Evolutionary conservation across 2,113 vertebrate species (phyloP).

Genomic region (Sclerurus mexicanus): DNA sequence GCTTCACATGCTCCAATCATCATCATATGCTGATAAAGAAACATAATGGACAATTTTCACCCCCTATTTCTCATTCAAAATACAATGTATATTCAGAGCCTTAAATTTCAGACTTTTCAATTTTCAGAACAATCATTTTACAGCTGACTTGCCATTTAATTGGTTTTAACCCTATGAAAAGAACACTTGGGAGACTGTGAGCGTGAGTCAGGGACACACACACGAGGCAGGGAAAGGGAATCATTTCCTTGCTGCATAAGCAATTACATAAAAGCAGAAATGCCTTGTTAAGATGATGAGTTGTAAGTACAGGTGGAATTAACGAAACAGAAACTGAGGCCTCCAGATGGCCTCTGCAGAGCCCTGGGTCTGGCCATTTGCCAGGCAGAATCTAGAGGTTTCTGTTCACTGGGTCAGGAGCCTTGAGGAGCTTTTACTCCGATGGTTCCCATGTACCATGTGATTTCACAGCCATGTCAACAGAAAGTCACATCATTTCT

Average conservation of each 20-base stretch:
- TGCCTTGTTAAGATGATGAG: background rate
- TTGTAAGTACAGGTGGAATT: slow-evolving; percentile 21
- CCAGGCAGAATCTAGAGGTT: background rate
- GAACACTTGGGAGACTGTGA: background rate
- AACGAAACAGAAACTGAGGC: slow-evolving; percentile 28
- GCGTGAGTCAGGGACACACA: background rate
- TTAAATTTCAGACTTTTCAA: background rate
- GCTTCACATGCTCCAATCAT: background rate
- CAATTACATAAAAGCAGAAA: background rate
- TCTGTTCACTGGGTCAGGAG: background rate
- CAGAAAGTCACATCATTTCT: background rate
- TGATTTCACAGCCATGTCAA: background rate
- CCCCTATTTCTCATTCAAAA: background rate
- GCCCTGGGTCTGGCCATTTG: background rate
- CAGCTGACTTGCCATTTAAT: background rate
- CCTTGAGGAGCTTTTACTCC: slow-evolving; percentile 8
- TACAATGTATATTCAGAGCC: background rate
- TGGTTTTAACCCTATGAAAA: background rate
- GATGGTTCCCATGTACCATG: slow-evolving; percentile 30
- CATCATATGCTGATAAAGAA: background rate
- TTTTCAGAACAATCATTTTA: background rate
- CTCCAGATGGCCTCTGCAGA: background rate
- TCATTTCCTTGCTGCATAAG: background rate
- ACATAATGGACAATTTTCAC: background rate
- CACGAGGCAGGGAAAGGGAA: background rate